Conservation (phyloP, 2,797 vertebrate genomes). For the Pelobates cultripes region DNA sequence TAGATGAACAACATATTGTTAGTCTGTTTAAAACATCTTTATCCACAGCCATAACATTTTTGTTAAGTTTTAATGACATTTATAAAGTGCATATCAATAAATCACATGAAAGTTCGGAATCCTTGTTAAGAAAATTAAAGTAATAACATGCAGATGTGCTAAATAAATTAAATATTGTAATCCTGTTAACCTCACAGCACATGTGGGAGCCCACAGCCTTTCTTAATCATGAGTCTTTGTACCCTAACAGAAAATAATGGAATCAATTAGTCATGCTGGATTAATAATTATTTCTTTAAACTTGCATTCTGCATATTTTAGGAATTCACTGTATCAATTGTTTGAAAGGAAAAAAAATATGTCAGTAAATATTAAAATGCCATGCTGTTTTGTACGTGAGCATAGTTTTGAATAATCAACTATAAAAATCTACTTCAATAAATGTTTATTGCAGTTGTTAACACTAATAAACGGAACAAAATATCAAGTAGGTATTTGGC, state of each 20-base stretch:
- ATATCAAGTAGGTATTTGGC: no score
- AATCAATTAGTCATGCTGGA: constrained; percentile 20
- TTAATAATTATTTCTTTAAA: constrained; percentile 32
- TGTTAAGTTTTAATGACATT: no score
- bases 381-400: neutral
- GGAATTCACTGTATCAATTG: neutral
- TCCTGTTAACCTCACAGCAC: constrained; percentile 38
- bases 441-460: no score
- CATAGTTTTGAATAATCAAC: neutral
- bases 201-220: constrained; percentile 21
- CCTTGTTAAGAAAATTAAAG: constrained; percentile 14
- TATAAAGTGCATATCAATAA: no score
- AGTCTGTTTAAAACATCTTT: no score
- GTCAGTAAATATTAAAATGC: neutral
- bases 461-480: no score
- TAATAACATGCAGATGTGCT: constrained; percentile 46
- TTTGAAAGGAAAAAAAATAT: neutral
- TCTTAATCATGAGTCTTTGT: constrained; percentile 48
- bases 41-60: no score
- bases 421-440: neutral
- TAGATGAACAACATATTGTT: no score
- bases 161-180: constrained; percentile 51
- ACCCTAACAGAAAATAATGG: constrained; percentile 26
- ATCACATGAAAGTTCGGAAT: no score
- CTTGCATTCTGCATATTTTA: constrained; percentile 19